Conservation (phyloP, 2,888 invertebrate genomes). For the Lomographa bimaculata region DNA sequence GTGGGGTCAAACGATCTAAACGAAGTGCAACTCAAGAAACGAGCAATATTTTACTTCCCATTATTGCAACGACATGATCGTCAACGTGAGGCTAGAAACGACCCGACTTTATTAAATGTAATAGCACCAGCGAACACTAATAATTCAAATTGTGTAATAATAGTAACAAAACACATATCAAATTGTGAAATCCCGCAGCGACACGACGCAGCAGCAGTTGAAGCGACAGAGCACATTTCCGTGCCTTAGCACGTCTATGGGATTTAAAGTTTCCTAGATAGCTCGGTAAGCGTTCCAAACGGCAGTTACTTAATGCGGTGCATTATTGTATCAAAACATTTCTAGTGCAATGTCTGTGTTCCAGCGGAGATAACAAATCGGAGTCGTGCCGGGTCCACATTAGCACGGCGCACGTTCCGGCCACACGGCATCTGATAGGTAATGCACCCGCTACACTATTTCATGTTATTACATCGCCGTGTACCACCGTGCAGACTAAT, state of each 20-base stretch:
- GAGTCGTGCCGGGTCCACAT: constrained; percentile 74
- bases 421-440: constrained; percentile 71
- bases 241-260: not conserved
- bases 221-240: constrained; percentile 3
- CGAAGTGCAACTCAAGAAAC: not conserved
- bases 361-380: constrained; percentile 63
- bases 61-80: not conserved
- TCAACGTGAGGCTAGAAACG: constrained; percentile 1
- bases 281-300: constrained; percentile 4
- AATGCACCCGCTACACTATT: constrained; percentile 59
- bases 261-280: not conserved
- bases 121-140: not conserved
- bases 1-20: constrained; percentile 40
- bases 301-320: constrained; percentile 18
- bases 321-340: constrained; percentile 30
- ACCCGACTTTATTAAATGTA: constrained; percentile 1
- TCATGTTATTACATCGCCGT: constrained; percentile 61
- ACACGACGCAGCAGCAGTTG: constrained; percentile 6
- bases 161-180: constrained; percentile 27
- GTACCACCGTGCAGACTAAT: constrained; percentile 53
- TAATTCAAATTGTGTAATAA: constrained; percentile 8
- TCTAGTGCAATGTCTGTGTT: constrained; percentile 32
- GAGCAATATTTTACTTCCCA: not conserved
- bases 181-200: constrained; percentile 4
- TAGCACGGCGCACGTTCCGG: constrained; percentile 72